These are phyloP conservation scores for Prunella strophiata DNA, from an alignment of 2,797 vertebrate species.

Conservation along the genomic window DNA sequence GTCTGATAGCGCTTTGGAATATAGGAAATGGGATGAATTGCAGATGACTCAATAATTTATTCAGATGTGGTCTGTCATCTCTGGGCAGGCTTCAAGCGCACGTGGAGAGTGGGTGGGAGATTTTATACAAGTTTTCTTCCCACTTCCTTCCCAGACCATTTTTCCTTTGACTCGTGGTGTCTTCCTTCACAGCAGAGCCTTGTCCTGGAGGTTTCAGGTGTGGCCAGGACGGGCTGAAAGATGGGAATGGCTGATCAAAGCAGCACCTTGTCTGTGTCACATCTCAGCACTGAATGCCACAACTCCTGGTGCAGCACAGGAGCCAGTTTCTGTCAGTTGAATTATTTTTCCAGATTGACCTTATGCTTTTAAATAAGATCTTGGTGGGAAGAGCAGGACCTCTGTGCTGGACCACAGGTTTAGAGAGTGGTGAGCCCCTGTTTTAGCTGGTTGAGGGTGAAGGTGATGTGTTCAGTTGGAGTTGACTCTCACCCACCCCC, in stretches of 20 bases:
- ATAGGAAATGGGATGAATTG: slow-evolving; percentile 34
- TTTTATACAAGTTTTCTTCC: background rate
- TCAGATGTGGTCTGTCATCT: slow-evolving; percentile 13
- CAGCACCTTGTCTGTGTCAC: rapidly evolving
- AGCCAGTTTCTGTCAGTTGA: background rate
- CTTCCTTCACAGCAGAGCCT: background rate
- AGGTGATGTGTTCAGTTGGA: background rate
- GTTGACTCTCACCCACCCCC: background rate
- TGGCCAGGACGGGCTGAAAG: background rate
- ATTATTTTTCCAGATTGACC: background rate
- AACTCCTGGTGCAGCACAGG: background rate
- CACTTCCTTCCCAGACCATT: background rate
- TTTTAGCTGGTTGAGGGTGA: background rate
- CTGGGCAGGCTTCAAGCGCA: background rate
- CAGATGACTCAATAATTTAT: slow-evolving; percentile 46
- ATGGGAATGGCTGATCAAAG: background rate
- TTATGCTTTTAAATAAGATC: background rate
- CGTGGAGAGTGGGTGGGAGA: background rate
- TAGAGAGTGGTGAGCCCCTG: background rate
- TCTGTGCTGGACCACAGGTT: background rate
- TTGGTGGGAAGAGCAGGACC: background rate
- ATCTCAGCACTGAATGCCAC: rapidly evolving
- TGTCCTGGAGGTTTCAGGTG: background rate
- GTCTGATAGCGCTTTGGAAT: background rate
- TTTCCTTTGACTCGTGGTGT: background rate